phyloP scores from a whole-genome alignment of 1,140 invertebrate species.

The Nasonia longicornis region DNA sequence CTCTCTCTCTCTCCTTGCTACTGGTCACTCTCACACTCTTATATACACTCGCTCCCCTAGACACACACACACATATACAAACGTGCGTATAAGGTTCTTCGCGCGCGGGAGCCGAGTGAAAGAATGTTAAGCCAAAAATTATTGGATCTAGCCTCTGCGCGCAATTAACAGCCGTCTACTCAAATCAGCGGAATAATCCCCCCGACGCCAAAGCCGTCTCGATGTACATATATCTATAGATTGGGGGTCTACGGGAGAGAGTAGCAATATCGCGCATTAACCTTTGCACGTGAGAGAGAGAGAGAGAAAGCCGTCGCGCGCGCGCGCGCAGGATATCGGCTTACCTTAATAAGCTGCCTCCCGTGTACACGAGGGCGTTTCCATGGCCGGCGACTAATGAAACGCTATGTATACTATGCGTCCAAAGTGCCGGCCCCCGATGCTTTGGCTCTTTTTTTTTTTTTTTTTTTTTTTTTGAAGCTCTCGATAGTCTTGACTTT shows the following conservation, averaged over 20 bases:
- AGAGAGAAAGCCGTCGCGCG: constrained; percentile 11
- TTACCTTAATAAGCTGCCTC: constrained; percentile 62
- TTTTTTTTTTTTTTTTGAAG: too few relatives aligned
- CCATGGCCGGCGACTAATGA: constrained; percentile 51
- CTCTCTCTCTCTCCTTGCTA: not conserved
- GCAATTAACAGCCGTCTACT: constrained; percentile 29
- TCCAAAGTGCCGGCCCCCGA: too few relatives aligned
- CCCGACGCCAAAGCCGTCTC: not conserved
- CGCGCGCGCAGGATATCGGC: constrained; percentile 53
- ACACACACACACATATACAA: not conserved
- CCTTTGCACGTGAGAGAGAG: not conserved
- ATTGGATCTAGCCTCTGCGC: constrained; percentile 2
- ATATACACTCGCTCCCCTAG: not conserved
- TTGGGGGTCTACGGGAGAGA: not conserved
- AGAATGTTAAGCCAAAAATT: constrained; percentile 13
- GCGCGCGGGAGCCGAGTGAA: not conserved
- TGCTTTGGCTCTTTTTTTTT: too few relatives aligned
- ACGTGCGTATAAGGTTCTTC: not conserved
- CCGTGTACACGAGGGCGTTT: constrained; percentile 56
- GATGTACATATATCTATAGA: constrained; percentile 29
- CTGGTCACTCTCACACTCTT: constrained; percentile 33
- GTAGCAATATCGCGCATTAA: constrained; percentile 41
- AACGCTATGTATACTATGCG: too few relatives aligned
- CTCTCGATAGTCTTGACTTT: too few relatives aligned
- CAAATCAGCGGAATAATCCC: constrained; percentile 43